Conservation (phyloP, 2,888 invertebrate species). For the Nomada ruficornis region DNA sequence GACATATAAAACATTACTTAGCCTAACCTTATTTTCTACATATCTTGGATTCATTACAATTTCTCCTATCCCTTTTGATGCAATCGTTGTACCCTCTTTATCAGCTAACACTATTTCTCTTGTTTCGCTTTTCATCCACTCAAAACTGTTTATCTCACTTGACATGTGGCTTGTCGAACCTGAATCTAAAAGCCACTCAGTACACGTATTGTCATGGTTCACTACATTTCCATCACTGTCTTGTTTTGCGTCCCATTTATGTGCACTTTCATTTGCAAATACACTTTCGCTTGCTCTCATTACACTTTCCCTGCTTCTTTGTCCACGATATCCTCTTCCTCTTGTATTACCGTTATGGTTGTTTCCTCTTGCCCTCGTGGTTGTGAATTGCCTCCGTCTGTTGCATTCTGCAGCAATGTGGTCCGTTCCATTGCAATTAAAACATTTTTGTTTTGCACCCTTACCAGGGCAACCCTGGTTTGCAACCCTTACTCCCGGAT, state of each 20-base stretch:
- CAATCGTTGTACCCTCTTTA: slow-evolving; percentile 19
- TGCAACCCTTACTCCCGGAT: no score
- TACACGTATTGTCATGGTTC: neutral
- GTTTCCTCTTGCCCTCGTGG: neutral
- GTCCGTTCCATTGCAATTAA: slow-evolving; percentile 14
- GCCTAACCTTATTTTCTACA: neutral
- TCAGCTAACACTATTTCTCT: slow-evolving; percentile 14
- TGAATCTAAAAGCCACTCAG: slow-evolving; percentile 19
- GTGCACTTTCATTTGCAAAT: neutral
- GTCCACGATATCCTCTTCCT: neutral
- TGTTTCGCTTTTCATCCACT: neutral
- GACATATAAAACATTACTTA: slow-evolving; percentile 14
- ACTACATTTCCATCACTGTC: no score
- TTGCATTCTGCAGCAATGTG: slow-evolving; percentile 4
- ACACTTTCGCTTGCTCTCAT: neutral
- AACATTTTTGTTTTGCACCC: slow-evolving; percentile 8
- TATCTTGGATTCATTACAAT: slow-evolving; percentile 6
- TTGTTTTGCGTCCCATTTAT: neutral
- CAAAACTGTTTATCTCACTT: neutral
- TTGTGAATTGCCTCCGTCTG: no score
- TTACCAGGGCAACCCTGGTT: no score
- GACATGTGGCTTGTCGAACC: slow-evolving; percentile 44
- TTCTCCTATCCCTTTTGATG: slow-evolving; percentile 10
- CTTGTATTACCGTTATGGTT: neutral
- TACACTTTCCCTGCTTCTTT: neutral